Percentiles rank a stretch among this genome's conserved stretches.
phyloP scores from a whole-genome alignment of 2,797 vertebrate species.

The Holocentrus rufus region DNA sequence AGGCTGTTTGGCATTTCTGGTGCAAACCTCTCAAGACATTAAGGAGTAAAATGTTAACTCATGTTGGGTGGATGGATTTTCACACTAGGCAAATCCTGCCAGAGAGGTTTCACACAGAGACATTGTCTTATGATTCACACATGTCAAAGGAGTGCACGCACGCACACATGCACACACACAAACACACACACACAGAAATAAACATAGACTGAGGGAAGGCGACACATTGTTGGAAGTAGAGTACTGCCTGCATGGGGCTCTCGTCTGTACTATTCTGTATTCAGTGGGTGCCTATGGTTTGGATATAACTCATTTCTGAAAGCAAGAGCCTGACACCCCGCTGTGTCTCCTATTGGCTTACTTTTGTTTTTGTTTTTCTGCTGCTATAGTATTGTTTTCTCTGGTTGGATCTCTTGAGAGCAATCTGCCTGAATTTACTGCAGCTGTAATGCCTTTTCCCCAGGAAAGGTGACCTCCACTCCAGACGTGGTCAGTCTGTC shows the following conservation, averaged over 20 bases:
- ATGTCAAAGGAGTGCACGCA: constrained; percentile 40
- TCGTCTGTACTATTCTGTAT: constrained; percentile 57
- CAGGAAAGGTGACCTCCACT: constrained; percentile 74
- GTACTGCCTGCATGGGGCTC: constrained; percentile 44
- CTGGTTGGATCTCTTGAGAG: constrained; percentile 55
- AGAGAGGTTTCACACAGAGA: constrained; percentile 69
- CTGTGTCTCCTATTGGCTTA: constrained; percentile 68
- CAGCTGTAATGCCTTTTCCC: constrained; percentile 60
- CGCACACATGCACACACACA: constrained; percentile 7
- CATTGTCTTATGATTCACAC: constrained; percentile 64
- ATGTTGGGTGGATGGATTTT: constrained; percentile 70
- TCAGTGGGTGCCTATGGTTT: constrained; percentile 61
- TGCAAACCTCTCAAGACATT: constrained; percentile 65
- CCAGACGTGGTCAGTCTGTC: constrained; percentile 65
- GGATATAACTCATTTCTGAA: constrained; percentile 72
- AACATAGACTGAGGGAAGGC: constrained; percentile 56
- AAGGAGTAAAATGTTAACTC: constrained; percentile 73
- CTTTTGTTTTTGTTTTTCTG: constrained; percentile 72
- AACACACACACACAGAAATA: constrained; percentile 27
- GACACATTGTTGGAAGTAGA: constrained; percentile 35
- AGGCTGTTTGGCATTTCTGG: constrained; percentile 59
- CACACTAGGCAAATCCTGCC: constrained; percentile 70
- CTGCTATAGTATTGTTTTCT: constrained; percentile 64
- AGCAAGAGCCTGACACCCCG: constrained; percentile 61
- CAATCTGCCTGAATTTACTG: constrained; percentile 72